Evolutionary conservation across 2,888 invertebrate species (phyloP).

Genomic region (Netelia fuscicornis): DNA sequence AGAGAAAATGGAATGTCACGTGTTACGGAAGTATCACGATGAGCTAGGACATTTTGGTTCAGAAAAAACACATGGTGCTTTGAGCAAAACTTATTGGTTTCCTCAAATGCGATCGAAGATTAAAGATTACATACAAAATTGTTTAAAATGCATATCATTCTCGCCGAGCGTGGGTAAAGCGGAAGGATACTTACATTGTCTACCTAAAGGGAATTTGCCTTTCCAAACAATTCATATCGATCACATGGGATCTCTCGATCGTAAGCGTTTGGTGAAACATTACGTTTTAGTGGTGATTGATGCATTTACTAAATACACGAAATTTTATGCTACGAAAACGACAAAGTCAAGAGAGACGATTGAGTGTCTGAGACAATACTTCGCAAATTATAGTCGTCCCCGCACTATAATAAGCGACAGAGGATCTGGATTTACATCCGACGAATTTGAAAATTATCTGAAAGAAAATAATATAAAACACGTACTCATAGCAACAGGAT

Average conservation of each 20-base stretch:
- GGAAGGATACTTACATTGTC: conserved; percentile 62
- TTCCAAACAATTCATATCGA: conserved; percentile 66
- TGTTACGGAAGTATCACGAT: conserved; percentile 68
- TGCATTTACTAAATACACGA: conserved; percentile 74
- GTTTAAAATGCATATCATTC: conserved; percentile 68
- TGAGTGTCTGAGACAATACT: not conserved
- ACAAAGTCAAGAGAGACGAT: conserved; percentile 51
- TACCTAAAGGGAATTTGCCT: conserved; percentile 67
- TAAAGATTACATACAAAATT: conserved; percentile 49
- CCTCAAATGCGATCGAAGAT: conserved; percentile 53
- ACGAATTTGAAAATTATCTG: not conserved
- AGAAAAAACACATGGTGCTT: conserved; percentile 63
- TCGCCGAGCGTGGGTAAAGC: conserved; percentile 55
- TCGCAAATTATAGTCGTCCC: conserved; percentile 4
- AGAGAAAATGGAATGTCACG: conserved; percentile 50
- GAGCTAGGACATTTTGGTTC: conserved; percentile 68
- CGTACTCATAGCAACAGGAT: conserved; percentile 54
- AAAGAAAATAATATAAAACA: not conserved
- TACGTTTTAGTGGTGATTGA: conserved; percentile 73
- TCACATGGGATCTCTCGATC: conserved; percentile 69
- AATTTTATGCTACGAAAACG: conserved; percentile 69
- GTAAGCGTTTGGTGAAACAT: conserved; percentile 72
- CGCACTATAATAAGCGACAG: not conserved
- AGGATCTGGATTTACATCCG: not conserved
- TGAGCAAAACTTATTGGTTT: conserved; percentile 64